Evolutionary conservation across 2,888 invertebrate species (phyloP), one percentile per base, ranked within the genome.

Genomic region (Caenorhabditis sp.): DNA sequence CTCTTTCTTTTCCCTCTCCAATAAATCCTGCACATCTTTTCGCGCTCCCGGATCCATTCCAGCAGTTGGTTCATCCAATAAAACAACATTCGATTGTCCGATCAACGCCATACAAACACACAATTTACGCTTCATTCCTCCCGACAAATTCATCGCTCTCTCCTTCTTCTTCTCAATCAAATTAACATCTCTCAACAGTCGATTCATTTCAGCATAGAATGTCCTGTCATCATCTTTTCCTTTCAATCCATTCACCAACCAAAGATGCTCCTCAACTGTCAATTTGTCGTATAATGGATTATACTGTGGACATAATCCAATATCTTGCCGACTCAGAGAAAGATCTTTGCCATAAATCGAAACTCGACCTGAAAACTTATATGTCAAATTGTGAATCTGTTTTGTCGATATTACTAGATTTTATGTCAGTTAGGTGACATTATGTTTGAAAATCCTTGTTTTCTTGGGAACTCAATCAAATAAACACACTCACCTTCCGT

Each of bases 91-190:
- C 20, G 77, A 78, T 17, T 71, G 56, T 20, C 83, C 86, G 38
- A 85, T 81, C 58, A 85, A 64, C 1, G 85, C 82, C 76, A 85
- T 82, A 57, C 78, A 84, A 17, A 85, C 85, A 59, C 83, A 85
- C 43, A 85, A 70, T 58, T 85, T 85, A 12, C 85, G 65, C 58
- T 86, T 85, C 82, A 85, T 83, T 53, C 85, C 85, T n/a, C 85
- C 85, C 26, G 84, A 85, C 14, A 85, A 61, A 43, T 76, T 69
- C 53, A 53, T 67, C 20, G 80, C 63, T 21, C 70, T 77, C 64
- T 78, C 77, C 49, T 81, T 66, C 53, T 67, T 56, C 56, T 83
- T 81, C 10, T 64, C 71, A 52, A 59, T 63, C 43, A 86, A 63
- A 17, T 82, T 71, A 25, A 86, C 72, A 53, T 77, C 68, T 7